Evolutionary conservation across 2,113 vertebrate genomes (phyloP).

Genomic region (Zingel zingel): DNA sequence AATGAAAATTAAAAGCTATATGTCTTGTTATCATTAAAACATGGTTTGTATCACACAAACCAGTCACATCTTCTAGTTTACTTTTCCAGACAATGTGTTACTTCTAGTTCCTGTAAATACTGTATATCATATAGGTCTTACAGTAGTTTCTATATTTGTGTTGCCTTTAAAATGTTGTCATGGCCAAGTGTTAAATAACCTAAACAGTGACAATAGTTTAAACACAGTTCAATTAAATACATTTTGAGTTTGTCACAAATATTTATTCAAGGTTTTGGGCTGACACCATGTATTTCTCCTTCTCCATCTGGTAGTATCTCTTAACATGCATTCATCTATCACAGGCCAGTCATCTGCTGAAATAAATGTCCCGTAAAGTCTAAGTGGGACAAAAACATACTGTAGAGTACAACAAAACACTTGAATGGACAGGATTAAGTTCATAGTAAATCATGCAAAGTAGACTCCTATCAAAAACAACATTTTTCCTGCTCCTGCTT

Average conservation of each 20-base stretch:
- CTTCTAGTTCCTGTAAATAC: neutral
- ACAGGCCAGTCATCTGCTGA: neutral
- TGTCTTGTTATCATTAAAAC: too few relatives aligned
- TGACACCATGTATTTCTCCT: constrained; percentile 1
- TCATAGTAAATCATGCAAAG: neutral
- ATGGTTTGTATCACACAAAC: neutral
- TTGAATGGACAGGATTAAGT: neutral
- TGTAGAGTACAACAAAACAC: neutral
- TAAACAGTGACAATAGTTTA: neutral
- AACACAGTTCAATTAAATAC: constrained; percentile 1
- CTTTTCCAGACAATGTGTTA: neutral
- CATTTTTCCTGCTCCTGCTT: neutral
- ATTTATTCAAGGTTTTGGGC: constrained; percentile 17
- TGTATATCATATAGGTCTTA: neutral
- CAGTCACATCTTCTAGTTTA: neutral
- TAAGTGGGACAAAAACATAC: neutral
- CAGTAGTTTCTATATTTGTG: neutral
- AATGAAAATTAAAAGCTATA: too few relatives aligned
- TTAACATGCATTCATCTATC: neutral
- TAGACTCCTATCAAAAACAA: neutral
- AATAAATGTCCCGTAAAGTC: neutral
- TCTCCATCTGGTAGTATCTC: constrained; percentile 1
- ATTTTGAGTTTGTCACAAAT: constrained; percentile 22
- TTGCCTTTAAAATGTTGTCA: neutral
- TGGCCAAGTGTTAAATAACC: constrained; percentile 3